Percentiles rank a stretch among this genome's conserved stretches.
Evolutionary conservation across 2,888 invertebrate species (phyloP).

Genomic region (Limnephilus rhombicus): DNA sequence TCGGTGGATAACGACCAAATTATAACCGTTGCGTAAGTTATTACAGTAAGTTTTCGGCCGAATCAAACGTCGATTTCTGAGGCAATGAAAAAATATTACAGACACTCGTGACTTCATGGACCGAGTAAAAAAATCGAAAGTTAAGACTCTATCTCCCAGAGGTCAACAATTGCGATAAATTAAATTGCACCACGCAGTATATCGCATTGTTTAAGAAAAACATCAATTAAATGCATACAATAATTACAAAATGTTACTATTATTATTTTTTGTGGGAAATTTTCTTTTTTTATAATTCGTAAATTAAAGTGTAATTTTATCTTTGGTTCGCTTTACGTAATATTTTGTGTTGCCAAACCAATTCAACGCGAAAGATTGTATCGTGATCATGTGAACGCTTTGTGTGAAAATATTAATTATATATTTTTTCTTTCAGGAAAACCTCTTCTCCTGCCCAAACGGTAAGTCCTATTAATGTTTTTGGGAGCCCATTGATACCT

Average conservation of each 20-base stretch:
- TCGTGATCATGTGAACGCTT: neutral
- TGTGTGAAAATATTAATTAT: slow-evolving; percentile 7
- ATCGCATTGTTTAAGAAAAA: slow-evolving; percentile 7
- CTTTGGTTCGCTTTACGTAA: neutral
- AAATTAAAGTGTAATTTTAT: neutral
- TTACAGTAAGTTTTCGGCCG: slow-evolving; percentile 6
- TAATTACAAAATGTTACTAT: neutral
- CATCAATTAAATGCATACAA: slow-evolving; percentile 10
- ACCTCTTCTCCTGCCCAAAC: slow-evolving; percentile 85
- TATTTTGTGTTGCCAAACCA: neutral
- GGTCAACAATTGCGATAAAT: slow-evolving; percentile 40
- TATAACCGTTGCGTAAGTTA: slow-evolving; percentile 34
- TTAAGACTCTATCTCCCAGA: slow-evolving; percentile 37
- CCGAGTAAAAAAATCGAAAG: slow-evolving; percentile 31
- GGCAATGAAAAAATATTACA: slow-evolving; percentile 33
- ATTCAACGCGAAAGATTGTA: neutral
- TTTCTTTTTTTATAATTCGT: neutral
- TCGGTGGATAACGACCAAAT: neutral
- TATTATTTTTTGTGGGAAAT: neutral
- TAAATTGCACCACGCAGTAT: slow-evolving; percentile 23
- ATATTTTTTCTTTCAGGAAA: slow-evolving; percentile 78
- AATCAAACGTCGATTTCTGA: slow-evolving; percentile 32
- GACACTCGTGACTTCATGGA: slow-evolving; percentile 16
- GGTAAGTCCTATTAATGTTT: slow-evolving; percentile 77
- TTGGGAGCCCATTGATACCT: neutral